These are phyloP conservation scores for Camponotus pennsylvanicus DNA, from an alignment of 1,140 invertebrate species.

Conservation along the genomic window DNA sequence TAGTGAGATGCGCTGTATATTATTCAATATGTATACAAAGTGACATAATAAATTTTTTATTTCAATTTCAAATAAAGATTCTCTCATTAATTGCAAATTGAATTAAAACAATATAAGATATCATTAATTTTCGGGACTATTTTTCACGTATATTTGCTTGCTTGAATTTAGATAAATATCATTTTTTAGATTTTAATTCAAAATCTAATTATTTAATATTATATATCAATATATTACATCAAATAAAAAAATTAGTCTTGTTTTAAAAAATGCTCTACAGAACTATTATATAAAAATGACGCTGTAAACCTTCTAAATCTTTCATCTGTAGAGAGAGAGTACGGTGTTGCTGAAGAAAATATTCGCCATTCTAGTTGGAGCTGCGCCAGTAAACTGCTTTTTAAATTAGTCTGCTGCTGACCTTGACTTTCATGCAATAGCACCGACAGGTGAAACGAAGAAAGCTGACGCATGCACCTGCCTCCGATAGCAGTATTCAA, in stretches of 20 bases:
- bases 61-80: neutral
- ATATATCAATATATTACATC: neutral
- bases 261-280: too few species aligned
- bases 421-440: neutral
- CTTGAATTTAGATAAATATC: too few species aligned
- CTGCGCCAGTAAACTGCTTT: neutral
- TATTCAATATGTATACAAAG: neutral
- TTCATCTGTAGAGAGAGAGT: neutral
- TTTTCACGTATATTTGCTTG: too few species aligned
- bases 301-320: neutral
- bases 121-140: neutral
- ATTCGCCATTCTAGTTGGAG: neutral
- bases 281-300: neutral
- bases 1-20: neutral
- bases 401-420: neutral
- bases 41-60: neutral
- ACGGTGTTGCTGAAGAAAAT: neutral
- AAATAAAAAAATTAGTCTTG: neutral
- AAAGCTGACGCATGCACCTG: slow-evolving; percentile 6
- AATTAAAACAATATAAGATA: neutral
- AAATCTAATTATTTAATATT: neutral
- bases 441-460: neutral
- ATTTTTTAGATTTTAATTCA: neutral
- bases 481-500: neutral
- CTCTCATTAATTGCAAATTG: neutral